Conservation (phyloP, 2,797 vertebrate species). For the Trichosurus vulpecula region DNA sequence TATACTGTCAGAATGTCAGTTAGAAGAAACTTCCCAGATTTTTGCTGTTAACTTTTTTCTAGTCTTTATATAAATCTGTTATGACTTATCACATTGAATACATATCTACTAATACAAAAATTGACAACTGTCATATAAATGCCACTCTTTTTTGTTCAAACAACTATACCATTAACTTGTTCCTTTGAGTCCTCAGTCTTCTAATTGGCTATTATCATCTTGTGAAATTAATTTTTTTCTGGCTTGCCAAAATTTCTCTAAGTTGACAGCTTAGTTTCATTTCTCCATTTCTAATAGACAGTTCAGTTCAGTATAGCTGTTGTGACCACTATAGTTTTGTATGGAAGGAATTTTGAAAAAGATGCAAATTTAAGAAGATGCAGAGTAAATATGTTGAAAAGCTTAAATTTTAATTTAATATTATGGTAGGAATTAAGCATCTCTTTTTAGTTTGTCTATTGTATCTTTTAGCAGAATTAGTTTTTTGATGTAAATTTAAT, state of each 20-base stretch:
- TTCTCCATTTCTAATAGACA: slow-evolving; percentile 3
- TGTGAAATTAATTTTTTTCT: background rate
- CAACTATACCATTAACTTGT: background rate
- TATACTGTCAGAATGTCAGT: background rate
- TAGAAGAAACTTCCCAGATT: slow-evolving; percentile 29
- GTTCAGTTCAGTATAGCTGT: background rate
- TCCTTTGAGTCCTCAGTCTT: background rate
- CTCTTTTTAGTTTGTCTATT: slow-evolving; percentile 18
- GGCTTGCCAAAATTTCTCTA: slow-evolving; percentile 24
- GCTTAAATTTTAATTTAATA: background rate
- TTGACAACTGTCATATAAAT: background rate
- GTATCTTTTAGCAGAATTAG: background rate
- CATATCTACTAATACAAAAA: background rate
- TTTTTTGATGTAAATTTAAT: background rate
- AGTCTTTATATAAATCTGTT: background rate
- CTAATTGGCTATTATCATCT: background rate
- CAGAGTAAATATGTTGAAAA: background rate
- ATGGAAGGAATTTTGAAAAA: slow-evolving; percentile 9
- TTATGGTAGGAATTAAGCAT: slow-evolving; percentile 1
- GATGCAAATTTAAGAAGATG: background rate
- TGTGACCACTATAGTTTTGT: slow-evolving; percentile 19
- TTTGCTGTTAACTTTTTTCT: slow-evolving; percentile 41
- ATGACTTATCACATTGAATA: background rate
- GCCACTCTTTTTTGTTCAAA: background rate
- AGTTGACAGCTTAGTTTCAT: slow-evolving; percentile 30